Conservation (phyloP, 2,113 vertebrate species). For the Xiphorhynchus elegans region DNA sequence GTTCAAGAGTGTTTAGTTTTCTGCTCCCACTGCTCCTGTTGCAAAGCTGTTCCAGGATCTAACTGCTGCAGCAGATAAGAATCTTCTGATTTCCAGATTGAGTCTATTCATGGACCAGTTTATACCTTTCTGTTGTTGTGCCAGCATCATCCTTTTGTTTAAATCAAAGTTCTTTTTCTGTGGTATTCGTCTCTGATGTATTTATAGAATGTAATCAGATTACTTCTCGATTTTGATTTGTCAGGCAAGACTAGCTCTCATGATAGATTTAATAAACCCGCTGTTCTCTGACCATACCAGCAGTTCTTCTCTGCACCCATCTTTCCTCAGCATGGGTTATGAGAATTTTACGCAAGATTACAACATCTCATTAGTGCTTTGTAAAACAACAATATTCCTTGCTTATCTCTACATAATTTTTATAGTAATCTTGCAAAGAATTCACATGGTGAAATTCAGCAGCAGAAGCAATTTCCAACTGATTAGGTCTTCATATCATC, state of each 20-base stretch:
- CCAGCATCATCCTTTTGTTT: conserved; percentile 4
- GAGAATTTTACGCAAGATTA: neutral
- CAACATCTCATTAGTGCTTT: neutral
- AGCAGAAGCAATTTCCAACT: neutral
- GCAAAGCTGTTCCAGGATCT: neutral
- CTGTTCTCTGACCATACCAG: neutral
- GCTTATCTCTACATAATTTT: neutral
- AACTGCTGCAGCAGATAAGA: neutral
- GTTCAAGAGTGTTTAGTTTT: neutral
- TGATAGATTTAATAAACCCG: neutral
- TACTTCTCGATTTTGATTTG: neutral
- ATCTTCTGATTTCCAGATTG: conserved; percentile 34
- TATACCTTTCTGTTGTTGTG: conserved; percentile 44
- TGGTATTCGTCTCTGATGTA: neutral
- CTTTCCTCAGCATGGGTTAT: neutral
- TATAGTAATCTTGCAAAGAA: neutral
- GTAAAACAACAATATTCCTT: neutral
- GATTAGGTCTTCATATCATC: neutral
- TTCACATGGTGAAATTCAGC: neutral
- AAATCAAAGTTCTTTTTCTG: neutral
- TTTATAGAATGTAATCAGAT: neutral
- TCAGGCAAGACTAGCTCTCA: neutral
- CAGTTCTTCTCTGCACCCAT: neutral
- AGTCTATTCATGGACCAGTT: conserved; percentile 14
- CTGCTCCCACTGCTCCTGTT: neutral